Conservation (phyloP, 1,140 invertebrate genomes). For the Ephestia elutella region DNA sequence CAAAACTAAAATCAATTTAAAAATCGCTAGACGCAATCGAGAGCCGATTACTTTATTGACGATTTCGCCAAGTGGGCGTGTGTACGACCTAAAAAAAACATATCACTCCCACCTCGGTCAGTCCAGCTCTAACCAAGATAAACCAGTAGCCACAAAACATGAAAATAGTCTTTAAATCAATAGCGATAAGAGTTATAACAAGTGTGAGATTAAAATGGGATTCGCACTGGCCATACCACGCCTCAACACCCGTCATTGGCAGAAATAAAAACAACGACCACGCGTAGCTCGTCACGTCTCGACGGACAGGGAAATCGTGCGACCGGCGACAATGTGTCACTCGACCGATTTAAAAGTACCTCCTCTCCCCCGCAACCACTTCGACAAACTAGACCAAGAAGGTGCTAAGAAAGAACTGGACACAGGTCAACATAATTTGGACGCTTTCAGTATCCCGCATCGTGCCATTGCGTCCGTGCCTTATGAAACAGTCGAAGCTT, state of each 20-base stretch:
- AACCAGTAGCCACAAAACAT: slow-evolving; percentile 5
- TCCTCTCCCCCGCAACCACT: slow-evolving; percentile 27
- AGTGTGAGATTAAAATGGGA: slow-evolving; percentile 15
- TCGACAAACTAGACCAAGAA: neutral
- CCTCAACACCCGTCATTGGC: slow-evolving; percentile 71
- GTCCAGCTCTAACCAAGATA: slow-evolving; percentile 44
- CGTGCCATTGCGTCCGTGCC: slow-evolving; percentile 51
- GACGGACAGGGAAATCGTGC: slow-evolving; percentile 68
- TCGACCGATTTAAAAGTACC: slow-evolving; percentile 36
- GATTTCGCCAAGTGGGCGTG: slow-evolving; percentile 61
- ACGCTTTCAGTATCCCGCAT: slow-evolving; percentile 30
- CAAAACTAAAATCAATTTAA: slow-evolving; percentile 35
- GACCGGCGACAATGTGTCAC: slow-evolving; percentile 67
- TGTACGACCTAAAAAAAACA: slow-evolving; percentile 62
- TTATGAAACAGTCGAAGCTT: slow-evolving; percentile 70
- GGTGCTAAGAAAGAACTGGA: slow-evolving; percentile 10
- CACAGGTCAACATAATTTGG: slow-evolving; percentile 35
- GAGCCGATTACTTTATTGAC: slow-evolving; percentile 26
- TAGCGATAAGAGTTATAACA: neutral
- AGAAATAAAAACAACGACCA: slow-evolving; percentile 72
- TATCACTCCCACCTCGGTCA: slow-evolving; percentile 66
- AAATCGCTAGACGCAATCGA: slow-evolving; percentile 43
- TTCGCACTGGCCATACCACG: slow-evolving; percentile 55
- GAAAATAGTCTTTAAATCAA: slow-evolving; percentile 36
- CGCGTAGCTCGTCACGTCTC: slow-evolving; percentile 70